phyloP scores from a whole-genome alignment of 2,113 vertebrate species.

The Noturus placidus region DNA sequence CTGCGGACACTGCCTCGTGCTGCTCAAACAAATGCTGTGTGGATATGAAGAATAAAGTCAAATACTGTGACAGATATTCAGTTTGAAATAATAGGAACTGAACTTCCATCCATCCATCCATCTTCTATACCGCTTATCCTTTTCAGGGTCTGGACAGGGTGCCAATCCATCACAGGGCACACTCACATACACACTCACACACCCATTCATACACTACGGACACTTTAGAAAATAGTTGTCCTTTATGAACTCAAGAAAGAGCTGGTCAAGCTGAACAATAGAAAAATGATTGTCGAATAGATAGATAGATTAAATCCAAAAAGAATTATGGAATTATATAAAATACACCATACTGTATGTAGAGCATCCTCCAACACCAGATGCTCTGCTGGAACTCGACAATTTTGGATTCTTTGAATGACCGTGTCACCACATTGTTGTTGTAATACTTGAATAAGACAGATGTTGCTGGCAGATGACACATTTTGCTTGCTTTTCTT shows the following conservation, averaged over 20 bases:
- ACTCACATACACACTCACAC: too few species aligned
- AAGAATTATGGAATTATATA: neutral
- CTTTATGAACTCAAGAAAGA: neutral
- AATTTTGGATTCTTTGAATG: neutral
- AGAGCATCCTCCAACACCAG: neutral
- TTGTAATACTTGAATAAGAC: neutral
- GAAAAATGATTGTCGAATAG: neutral
- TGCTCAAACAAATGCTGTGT: constrained; percentile 2
- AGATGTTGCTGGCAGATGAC: constrained; percentile 25
- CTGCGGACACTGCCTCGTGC: neutral
- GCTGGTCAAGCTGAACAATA: neutral
- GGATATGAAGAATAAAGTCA: neutral
- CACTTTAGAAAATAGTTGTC: too few species aligned
- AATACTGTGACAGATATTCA: neutral
- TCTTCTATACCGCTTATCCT: too few species aligned
- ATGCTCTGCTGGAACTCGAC: neutral
- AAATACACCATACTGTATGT: constrained; percentile 7
- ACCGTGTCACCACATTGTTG: neutral
- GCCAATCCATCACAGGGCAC: too few species aligned
- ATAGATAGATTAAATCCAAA: neutral
- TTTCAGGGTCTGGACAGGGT: too few species aligned
- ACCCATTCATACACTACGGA: too few species aligned
- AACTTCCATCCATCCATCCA: too few species aligned
- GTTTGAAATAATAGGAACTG: neutral
- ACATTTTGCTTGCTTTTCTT: constrained; percentile 1